A percentile compares a stretch with the other conserved stretches of the same genome.
Conservation (phyloP, 2,113 vertebrate genomes). For the Neoarius graeffei region DNA sequence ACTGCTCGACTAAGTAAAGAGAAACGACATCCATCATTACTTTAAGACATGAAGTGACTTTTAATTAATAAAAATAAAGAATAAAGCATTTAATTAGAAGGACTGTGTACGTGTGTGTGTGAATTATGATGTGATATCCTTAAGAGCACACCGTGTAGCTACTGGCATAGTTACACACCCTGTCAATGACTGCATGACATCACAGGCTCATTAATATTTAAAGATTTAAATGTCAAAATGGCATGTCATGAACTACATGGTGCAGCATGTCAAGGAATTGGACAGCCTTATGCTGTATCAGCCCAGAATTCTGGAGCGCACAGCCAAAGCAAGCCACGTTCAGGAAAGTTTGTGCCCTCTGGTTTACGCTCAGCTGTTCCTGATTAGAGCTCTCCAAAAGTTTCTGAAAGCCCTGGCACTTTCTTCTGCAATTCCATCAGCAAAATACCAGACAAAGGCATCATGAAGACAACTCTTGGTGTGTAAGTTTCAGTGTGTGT, state of each 20-base stretch:
- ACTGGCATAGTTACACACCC: background rate
- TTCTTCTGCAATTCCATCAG: background rate
- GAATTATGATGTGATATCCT: background rate
- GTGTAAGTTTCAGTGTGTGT: background rate
- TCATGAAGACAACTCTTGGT: background rate
- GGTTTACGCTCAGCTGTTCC: slow-evolving; percentile 1
- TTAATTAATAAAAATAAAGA: too few species aligned
- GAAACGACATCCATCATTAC: too few species aligned
- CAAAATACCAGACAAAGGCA: slow-evolving; percentile 17
- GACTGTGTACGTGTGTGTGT: background rate
- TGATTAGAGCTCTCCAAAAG: slow-evolving; percentile 13
- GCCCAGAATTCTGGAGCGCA: too few species aligned
- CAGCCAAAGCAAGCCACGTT: background rate
- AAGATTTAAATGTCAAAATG: background rate
- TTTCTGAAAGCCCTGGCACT: background rate
- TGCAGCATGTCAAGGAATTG: background rate
- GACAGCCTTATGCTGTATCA: background rate
- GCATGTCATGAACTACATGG: background rate
- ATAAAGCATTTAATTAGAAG: too few species aligned
- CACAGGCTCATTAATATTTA: background rate
- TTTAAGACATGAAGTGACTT: too few species aligned
- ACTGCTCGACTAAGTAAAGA: too few species aligned
- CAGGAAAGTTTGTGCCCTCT: background rate
- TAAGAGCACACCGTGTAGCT: background rate
- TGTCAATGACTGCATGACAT: background rate